A percentile compares a stretch with the other conserved stretches of the same genome.
Conservation (phyloP, 2,797 vertebrate species). For the Hyperoplus lanceolatus region DNA sequence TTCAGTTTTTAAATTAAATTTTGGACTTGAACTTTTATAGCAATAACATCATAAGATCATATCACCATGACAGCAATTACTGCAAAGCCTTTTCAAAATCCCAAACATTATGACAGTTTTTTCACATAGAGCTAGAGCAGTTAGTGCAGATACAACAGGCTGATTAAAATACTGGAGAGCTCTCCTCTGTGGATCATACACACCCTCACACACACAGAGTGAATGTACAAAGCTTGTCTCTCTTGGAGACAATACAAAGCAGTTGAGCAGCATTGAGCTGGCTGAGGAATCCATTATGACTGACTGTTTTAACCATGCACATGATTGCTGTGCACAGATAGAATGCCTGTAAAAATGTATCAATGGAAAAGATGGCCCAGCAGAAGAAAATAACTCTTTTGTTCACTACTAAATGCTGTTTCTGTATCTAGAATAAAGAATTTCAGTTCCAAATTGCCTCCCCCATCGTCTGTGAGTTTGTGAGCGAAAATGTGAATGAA, state of each 20-base stretch:
- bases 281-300: conserved; percentile 57
- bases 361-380: conserved; percentile 64
- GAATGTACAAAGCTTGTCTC: conserved; percentile 39
- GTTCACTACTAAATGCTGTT: conserved; percentile 68
- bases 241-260: conserved; percentile 42
- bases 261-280: conserved; percentile 40
- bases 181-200: conserved; percentile 24
- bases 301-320: conserved; percentile 63
- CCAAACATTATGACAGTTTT: not conserved
- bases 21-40: not conserved
- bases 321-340: conserved; percentile 49
- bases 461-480: conserved; percentile 23
- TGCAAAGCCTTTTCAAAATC: not conserved
- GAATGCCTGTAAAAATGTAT: conserved; percentile 56
- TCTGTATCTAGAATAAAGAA: conserved; percentile 65
- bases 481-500: conserved; percentile 65
- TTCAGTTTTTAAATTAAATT: not conserved
- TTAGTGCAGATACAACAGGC: not conserved
- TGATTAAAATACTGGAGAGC: not conserved
- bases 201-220: not conserved
- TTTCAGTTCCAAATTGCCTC: conserved; percentile 50
- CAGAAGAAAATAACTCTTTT: conserved; percentile 58
- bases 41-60: not conserved
- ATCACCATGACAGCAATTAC: not conserved
- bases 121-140: not conserved